phyloP scores from a whole-genome alignment of 2,888 invertebrate species.

The Sminthurinus aureus region DNA sequence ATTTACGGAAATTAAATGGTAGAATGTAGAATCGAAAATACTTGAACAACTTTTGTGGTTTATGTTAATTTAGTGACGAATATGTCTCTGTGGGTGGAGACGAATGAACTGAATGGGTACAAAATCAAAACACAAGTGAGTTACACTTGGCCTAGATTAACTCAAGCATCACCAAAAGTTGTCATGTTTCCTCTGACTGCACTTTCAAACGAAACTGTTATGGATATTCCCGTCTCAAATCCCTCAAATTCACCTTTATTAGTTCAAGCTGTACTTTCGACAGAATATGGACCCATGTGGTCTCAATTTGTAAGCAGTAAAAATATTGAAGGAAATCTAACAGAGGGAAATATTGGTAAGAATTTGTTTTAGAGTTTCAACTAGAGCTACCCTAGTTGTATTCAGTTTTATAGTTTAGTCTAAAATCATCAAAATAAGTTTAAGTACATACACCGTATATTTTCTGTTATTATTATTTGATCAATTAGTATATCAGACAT shows the following conservation, averaged over 20 bases:
- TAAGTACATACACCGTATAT: too few relatives aligned
- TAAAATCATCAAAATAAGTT: too few relatives aligned
- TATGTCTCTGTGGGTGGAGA: slow-evolving; percentile 59
- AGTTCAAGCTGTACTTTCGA: slow-evolving; percentile 75
- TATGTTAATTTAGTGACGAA: slow-evolving; percentile 58
- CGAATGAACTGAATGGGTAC: slow-evolving; percentile 55
- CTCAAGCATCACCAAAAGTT: slow-evolving; percentile 44
- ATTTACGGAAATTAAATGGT: too few relatives aligned
- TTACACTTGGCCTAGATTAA: slow-evolving; percentile 58
- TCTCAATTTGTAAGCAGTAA: slow-evolving; percentile 48
- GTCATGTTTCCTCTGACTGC: slow-evolving; percentile 58
- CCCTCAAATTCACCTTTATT: slow-evolving; percentile 74
- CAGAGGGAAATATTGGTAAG: slow-evolving; percentile 43
- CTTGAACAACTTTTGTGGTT: too few relatives aligned
- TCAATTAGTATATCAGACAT: not conserved
- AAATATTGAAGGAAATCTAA: slow-evolving; percentile 46
- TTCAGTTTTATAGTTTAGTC: not conserved
- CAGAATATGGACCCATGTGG: slow-evolving; percentile 56
- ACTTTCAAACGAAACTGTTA: slow-evolving; percentile 54
- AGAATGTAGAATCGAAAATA: too few relatives aligned
- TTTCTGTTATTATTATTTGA: slow-evolving; percentile 12
- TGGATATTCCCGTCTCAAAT: slow-evolving; percentile 65
- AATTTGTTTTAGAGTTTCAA: not conserved
- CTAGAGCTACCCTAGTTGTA: too few relatives aligned
- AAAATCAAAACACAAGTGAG: slow-evolving; percentile 57